Percentiles rank a stretch among this genome's conserved stretches.
Conservation (phyloP, 1,140 invertebrate genomes). For the Drosophila ercepeae region DNA sequence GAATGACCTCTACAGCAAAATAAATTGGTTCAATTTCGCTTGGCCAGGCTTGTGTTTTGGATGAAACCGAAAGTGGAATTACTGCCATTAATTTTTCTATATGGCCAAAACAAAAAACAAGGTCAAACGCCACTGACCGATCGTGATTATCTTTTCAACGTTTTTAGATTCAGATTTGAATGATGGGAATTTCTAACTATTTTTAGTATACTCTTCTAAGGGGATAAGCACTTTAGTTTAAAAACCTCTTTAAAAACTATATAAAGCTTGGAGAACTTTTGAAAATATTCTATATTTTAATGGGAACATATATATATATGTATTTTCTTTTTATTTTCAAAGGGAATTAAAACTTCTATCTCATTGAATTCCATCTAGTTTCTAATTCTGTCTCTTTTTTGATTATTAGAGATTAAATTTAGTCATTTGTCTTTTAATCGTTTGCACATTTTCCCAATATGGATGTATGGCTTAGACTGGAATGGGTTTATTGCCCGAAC, state of each 20-base stretch:
- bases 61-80: conserved; percentile 61
- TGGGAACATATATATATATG: background rate
- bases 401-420: conserved; percentile 20
- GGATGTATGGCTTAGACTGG: conserved; percentile 30
- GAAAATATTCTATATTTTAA: background rate
- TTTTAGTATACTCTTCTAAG: conserved; percentile 9
- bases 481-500: conserved; percentile 71
- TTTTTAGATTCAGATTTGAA: conserved; percentile 40
- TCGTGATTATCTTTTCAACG: conserved; percentile 41
- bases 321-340: background rate
- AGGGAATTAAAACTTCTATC: background rate
- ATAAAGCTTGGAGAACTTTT: too few species aligned
- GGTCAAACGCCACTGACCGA: conserved; percentile 73
- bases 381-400: background rate
- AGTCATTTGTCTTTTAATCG: conserved; percentile 10
- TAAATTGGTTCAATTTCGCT: conserved; percentile 34
- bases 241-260: too few species aligned
- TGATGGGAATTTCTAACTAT: conserved; percentile 30
- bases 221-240: background rate
- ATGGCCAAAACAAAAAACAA: conserved; percentile 67
- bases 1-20: conserved; percentile 66
- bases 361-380: background rate
- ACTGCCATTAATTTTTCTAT: conserved; percentile 37
- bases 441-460: conserved; percentile 56
- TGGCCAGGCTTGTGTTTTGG: conserved; percentile 32